These are phyloP conservation scores for Andrena flavipes DNA, from an alignment of 2,888 invertebrate species.

Conservation along the genomic window DNA sequence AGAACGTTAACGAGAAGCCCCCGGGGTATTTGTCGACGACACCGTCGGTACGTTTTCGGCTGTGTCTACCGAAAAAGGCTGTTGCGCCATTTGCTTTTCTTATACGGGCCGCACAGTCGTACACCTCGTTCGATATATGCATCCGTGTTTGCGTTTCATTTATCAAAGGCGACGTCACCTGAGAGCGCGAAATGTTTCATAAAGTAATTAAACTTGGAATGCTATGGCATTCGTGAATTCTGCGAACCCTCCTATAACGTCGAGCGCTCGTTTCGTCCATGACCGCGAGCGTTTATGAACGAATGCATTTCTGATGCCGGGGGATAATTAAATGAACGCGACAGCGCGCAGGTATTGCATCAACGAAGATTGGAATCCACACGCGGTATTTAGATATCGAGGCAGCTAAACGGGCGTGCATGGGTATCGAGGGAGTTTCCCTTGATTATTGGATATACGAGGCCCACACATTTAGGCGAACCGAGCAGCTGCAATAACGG, in stretches of 20 bases:
- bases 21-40: constrained; percentile 32
- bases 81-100: not conserved
- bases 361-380: not conserved
- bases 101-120: not conserved
- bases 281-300: not conserved
- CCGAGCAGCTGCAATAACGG: too few species aligned
- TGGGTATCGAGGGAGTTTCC: not conserved
- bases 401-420: not conserved
- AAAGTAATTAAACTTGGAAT: constrained; percentile 38
- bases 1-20: constrained; percentile 40
- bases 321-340: constrained; percentile 7
- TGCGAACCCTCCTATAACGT: not conserved
- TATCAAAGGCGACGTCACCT: constrained; percentile 24
- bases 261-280: not conserved
- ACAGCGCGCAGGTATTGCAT: not conserved
- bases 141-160: not conserved
- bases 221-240: constrained; percentile 2
- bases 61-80: constrained; percentile 22
- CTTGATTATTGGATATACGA: not conserved
- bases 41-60: constrained; percentile 15
- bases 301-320: not conserved
- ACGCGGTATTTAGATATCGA: not conserved
- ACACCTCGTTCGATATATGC: not conserved
- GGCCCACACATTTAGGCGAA: not conserved
- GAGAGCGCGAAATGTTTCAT: constrained; percentile 5